Evolutionary conservation across 2,113 vertebrate species (phyloP), one percentile per base, ranked within the genome.

Genomic region (Glaucidium brasilianum): DNA sequence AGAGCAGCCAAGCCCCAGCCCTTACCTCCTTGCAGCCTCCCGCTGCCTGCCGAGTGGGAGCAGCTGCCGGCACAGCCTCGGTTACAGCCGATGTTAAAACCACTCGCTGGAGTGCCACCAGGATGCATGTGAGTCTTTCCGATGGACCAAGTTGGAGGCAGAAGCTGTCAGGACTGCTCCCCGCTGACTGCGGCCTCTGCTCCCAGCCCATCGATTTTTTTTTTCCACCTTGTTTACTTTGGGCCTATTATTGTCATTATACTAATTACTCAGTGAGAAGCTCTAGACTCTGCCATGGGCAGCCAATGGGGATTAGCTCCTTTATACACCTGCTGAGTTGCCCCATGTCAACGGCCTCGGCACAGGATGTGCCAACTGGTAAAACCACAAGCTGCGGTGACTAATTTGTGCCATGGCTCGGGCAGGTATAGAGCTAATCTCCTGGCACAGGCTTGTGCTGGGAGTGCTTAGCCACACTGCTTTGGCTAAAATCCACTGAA

Each of bases 221-320:
- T 58, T 69, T 47, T 32, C 13, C 30, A 13, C 92, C 85, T 85
- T 98, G 95, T 98, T 97, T 97, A 97, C 96, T 97, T 96, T 97
- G 80, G 80, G 92, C 90, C 96, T 96, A 82, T 97, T 97, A 97
- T 95, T 97, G 94, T 95, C 95, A 97, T 97, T 97, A 94, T 55
- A 55, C 90, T 98, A 97, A 98, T 97, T 97, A 96, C 92, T 77
- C 82, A 75, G 94, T 50, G 75, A 96, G 94, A 92, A 95, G 92
- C 95, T 88, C 96, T 94, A 55, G 10, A 85, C 39, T 62, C 62
- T 58, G 88, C 88, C 55, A n/a, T 35, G 21, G 64, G 91, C 96
- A 96, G 89, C 97, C 97, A 98, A 98, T 98, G 85, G 91, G 95
- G 72, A 82, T 25, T 92, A 47, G 68, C 88, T 85, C 77, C 84